Base-by-base conservation (phyloP, 2,888 invertebrate genomes). In the Tipula unca region DNA sequence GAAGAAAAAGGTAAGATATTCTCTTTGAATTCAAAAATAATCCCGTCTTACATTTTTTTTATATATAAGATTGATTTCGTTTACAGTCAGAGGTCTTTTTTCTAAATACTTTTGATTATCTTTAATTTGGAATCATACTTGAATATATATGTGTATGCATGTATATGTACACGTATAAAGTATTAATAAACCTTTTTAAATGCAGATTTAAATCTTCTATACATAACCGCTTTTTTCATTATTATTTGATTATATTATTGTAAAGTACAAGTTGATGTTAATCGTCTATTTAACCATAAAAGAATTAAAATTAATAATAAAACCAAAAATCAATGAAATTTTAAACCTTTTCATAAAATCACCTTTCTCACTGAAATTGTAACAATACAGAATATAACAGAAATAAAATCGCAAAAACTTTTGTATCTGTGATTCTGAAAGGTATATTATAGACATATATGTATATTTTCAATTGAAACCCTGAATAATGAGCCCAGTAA, bases 11-110 rank as follows among this genome's bases (percentile, higher is more conserved):
- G 69, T 69, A 69, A 69, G 69, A 69, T 69, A 69, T 69, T 69
- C 69, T 69, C 69, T 69, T 69, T 69, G 69, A 69, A 69, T 25
- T 69, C 69, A 69, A 25, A 69, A 69, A 69, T 69, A 69, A 69
- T 69, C 25, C 25, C 69, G 69, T 69, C 69, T 69, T 69, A 54
- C n/a, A 25, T 10, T 69, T 69, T 69, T 69, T 69, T 25, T 25
- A 13, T 69, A 10, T 69, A 25, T 69, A 69, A 69, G 69, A 69
- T 69, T 69, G 69, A 69, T 69, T 69, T 69, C 20, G 69, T 69
- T 69, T 69, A 69, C 69, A 69, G 69, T 69, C 69, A 69, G 69
- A 69, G 69, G 69, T 69, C 69, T 69, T 69, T 69, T 69, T 69
- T 69, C 69, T 69, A 69, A 69, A 69, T 69, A 69, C 69, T 69